Evolutionary conservation across 2,113 vertebrate genomes (phyloP), one percentile per base, ranked within the genome.

Genomic region (Bagarius yarrelli): DNA sequence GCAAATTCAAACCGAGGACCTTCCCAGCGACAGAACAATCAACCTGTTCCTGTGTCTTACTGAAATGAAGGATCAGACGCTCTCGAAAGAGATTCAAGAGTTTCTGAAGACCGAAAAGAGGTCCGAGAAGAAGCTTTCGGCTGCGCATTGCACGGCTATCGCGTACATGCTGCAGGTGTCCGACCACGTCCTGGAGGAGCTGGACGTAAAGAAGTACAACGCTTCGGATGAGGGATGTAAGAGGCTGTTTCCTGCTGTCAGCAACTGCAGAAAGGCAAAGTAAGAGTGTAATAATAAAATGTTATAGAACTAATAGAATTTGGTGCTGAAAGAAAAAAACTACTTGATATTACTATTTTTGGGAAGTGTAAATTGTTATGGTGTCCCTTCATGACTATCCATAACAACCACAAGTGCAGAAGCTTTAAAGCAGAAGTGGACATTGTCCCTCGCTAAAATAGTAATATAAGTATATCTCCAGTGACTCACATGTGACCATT

Each of bases 141-240:
- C 76, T 12, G 76, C 81, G 21, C 81, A 79, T 44, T 83, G 81
- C 57, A 73, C 81, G 1, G 76, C 81, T 1, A 83, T 83, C 2
- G 69, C 69, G 18, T 67, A 83, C 59, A 83, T 83, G 50, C 50
- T 79, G 27, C 76, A 79, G 81, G 57, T 79, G 50, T 83, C 81
- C 5, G 76, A 83, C 0, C 13, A 83, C 4, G 76, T 83, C n/a
- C 3, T 83, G 59, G 81, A 83, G 25, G 81, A 79, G n/a, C 50
- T 83, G 34, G 59, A 83, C 19, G 47, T 78, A 5, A 79, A 73
- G 67, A 83, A 60, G 56, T 83, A 64, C 52, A 66, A 73, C 34
- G 40, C 69, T 13, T 74, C 76, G 2, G 64, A 83, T 19, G 81
- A 83, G 59, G 81, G 81, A 30, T 32, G 69, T 19, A 30, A 8